Conservation (phyloP, 2,113 vertebrate genomes). For the Vicugna pacos region DNA sequence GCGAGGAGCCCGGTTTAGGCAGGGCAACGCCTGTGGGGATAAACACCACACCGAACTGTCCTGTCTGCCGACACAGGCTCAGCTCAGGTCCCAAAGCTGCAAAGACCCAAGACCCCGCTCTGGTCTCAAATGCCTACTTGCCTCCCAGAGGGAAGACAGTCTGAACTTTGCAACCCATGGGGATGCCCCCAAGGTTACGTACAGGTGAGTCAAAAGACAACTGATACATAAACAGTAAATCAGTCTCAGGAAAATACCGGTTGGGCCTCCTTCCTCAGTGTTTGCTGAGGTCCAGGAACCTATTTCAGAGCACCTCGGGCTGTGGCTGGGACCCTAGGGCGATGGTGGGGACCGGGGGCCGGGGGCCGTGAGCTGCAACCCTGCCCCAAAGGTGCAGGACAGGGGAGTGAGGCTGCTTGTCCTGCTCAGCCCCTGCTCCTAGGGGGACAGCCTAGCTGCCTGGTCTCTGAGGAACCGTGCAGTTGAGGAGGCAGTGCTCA, state of each 20-base stretch:
- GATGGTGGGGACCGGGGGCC: fast-evolving
- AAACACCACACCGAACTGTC: background rate
- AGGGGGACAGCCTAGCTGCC: background rate
- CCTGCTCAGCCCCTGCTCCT: background rate
- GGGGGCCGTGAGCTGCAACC: background rate
- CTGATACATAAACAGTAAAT: no score
- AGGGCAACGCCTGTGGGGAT: no score
- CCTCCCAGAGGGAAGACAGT: background rate
- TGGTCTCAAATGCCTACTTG: background rate
- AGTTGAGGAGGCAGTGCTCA: background rate
- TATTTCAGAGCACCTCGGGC: background rate
- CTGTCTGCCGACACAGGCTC: background rate
- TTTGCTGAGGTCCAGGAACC: fast-evolving
- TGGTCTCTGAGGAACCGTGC: background rate
- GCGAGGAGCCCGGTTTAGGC: background rate
- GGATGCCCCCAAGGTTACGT: no score
- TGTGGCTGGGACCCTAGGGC: background rate
- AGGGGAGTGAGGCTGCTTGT: background rate
- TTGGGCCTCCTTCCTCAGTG: background rate
- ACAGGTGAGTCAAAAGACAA: background rate
- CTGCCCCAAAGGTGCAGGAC: background rate
- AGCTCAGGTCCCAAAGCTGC: background rate
- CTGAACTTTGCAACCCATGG: background rate
- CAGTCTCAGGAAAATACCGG: background rate
- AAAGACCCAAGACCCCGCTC: background rate